These are phyloP conservation scores for Macroglossus sobrinus DNA, from an alignment of 2,113 vertebrate genomes.

Conservation along the genomic window DNA sequence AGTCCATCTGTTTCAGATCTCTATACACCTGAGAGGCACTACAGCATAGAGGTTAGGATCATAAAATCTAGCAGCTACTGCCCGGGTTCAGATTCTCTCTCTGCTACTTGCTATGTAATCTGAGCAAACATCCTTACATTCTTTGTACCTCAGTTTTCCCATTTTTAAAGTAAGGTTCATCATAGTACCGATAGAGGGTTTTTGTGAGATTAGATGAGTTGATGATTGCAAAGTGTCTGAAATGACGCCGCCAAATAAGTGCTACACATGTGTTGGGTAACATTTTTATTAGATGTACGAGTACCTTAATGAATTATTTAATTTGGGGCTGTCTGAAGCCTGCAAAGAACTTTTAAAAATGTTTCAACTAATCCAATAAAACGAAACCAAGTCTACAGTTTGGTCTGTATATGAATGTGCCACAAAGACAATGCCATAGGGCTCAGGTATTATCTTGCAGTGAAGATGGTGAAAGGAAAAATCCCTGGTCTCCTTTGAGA, in stretches of 20 bases:
- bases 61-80: not conserved
- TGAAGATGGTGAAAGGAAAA: not conserved
- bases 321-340: not conserved
- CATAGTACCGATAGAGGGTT: not conserved
- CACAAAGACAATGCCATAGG: not conserved
- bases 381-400: not conserved
- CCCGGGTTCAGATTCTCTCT: not conserved
- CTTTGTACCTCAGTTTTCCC: not conserved
- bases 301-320: not conserved
- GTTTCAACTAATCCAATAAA: not conserved
- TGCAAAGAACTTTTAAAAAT: not conserved
- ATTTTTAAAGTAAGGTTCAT: not conserved
- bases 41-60: rapidly evolving
- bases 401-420: not conserved
- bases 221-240: not conserved
- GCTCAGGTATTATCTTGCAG: not conserved
- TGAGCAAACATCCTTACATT: not conserved
- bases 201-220: not conserved
- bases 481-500: not conserved
- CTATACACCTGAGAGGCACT: not conserved
- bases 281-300: not conserved
- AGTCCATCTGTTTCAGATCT: not conserved
- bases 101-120: not conserved
- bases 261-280: not conserved
- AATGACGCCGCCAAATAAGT: not conserved